phyloP scores from a whole-genome alignment of 2,888 invertebrate genomes.

The Lydus trimaculatus region DNA sequence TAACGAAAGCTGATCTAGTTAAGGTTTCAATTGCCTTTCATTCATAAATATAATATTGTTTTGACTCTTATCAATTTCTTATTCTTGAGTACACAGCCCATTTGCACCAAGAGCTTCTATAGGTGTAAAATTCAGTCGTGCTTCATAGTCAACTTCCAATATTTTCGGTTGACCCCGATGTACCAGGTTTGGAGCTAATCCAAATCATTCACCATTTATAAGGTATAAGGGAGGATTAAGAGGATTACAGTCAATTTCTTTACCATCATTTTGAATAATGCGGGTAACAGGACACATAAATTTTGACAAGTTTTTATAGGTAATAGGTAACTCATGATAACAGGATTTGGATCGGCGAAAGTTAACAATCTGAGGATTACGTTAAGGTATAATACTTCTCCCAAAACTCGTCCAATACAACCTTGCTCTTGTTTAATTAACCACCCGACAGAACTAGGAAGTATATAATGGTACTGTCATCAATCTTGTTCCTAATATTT shows the following conservation, averaged over 20 bases:
- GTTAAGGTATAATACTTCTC: constrained; percentile 46
- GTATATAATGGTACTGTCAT: constrained; percentile 33
- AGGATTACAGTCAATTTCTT: constrained; percentile 28
- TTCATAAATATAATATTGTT: neutral
- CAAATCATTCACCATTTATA: constrained; percentile 24
- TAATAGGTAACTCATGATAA: constrained; percentile 40
- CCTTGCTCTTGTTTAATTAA: constrained; percentile 41
- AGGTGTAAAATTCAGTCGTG: neutral
- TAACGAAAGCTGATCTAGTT: no score
- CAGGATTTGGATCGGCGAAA: constrained; percentile 32
- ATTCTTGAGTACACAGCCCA: neutral
- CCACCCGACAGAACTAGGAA: constrained; percentile 41
- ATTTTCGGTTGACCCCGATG: neutral
- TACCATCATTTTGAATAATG: constrained; percentile 26
- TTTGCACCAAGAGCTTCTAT: neutral
- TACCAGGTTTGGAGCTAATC: neutral
- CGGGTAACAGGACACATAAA: constrained; percentile 37
- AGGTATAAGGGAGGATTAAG: constrained; percentile 30
- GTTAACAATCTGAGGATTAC: constrained; percentile 34
- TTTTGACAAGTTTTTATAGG: constrained; percentile 27
- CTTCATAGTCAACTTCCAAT: neutral
- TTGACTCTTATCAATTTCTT: neutral
- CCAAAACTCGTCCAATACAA: constrained; percentile 39
- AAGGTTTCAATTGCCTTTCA: no score
- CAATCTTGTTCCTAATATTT: constrained; percentile 41